Evolutionary conservation across 2,113 vertebrate species (phyloP).

Genomic region (Asarcornis scutulata): DNA sequence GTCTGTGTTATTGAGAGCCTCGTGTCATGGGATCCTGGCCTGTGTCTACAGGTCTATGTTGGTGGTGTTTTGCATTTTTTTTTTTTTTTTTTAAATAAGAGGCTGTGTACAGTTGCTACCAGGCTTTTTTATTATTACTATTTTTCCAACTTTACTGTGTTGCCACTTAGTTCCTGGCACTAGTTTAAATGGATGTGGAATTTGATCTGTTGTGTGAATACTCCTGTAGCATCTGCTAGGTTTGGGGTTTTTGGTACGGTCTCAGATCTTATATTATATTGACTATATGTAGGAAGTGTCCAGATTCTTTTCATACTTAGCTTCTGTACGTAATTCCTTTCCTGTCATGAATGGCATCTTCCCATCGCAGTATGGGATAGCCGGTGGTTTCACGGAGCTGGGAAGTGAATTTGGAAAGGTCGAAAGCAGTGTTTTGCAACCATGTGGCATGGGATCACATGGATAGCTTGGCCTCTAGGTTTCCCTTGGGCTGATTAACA

Average conservation of each 20-base stretch:
- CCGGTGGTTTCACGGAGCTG: neutral
- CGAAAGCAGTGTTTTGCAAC: neutral
- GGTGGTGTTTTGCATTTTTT: too few relatives aligned
- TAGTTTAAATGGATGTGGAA: neutral
- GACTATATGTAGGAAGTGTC: neutral
- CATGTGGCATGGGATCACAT: neutral
- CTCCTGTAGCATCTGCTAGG: neutral
- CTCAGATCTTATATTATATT: neutral
- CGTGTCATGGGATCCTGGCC: accelerated
- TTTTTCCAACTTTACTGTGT: neutral
- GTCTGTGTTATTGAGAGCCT: neutral
- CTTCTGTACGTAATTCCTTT: neutral
- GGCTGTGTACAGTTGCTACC: neutral
- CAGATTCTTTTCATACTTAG: neutral
- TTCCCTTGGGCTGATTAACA: neutral
- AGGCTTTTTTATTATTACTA: neutral
- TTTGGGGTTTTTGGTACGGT: neutral
- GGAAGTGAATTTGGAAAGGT: neutral
- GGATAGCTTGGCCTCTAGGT: neutral
- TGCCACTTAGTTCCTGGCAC: neutral
- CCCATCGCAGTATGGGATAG: neutral
- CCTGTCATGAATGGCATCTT: neutral
- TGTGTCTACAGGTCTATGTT: neutral
- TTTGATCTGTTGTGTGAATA: neutral
- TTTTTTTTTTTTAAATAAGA: neutral